A percentile compares a stretch with the other conserved stretches of the same genome.
Conservation (phyloP, 2,113 vertebrate species). For the Petrocephalus microphthalmus region DNA sequence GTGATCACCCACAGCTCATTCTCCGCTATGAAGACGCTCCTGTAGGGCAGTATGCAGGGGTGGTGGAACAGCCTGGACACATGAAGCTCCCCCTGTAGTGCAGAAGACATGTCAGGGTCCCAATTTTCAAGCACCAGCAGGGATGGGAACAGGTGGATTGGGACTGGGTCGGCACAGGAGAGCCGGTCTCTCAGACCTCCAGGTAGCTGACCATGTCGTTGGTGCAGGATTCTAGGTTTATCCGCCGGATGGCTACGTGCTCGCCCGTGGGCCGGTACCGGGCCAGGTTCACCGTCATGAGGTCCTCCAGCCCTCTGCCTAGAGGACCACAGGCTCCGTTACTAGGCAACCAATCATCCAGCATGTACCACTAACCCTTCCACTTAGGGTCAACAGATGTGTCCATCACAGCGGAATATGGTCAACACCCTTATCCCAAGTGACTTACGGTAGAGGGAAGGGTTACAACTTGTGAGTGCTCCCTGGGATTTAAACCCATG, state of each 20-base stretch:
- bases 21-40: constrained; percentile 86
- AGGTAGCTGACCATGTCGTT: constrained; percentile 93
- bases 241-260: constrained; percentile 80
- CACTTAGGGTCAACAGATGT: background rate
- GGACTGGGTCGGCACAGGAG: background rate
- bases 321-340: constrained; percentile 13
- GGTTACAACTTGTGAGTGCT: no score
- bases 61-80: constrained; percentile 95
- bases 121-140: background rate
- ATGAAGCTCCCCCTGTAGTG: constrained; percentile 77
- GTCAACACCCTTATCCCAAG: background rate
- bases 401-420: background rate
- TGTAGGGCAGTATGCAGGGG: constrained; percentile 87
- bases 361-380: background rate
- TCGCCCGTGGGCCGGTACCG: constrained; percentile 80
- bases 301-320: constrained; percentile 87
- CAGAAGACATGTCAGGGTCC: constrained; percentile 15
- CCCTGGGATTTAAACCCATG: no score
- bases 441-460: no score
- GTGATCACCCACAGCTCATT: constrained; percentile 96
- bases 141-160: background rate
- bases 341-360: no score
- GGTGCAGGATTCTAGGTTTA: constrained; percentile 89
- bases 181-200: constrained; percentile 67
- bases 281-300: constrained; percentile 91